Conservation (phyloP, 2,888 invertebrate species). For the Platycnemis pennipes region DNA sequence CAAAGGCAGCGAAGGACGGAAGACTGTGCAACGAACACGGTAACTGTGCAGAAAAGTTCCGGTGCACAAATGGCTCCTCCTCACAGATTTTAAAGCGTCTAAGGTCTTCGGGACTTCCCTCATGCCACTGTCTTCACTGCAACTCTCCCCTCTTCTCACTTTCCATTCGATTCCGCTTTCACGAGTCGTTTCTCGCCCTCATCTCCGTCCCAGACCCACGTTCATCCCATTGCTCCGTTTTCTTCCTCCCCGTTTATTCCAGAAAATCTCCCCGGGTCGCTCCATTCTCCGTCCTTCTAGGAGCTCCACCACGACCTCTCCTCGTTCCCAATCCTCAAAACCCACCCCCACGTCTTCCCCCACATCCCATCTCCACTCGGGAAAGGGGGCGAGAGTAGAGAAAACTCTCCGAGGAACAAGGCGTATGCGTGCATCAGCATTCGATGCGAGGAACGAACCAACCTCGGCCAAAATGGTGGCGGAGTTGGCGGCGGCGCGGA, state of each 20-base stretch:
- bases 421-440: conserved; percentile 59
- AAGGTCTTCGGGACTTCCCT: neutral
- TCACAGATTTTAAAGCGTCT: no score
- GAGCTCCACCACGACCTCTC: neutral
- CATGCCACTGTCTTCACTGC: neutral
- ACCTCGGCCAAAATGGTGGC: conserved; percentile 30
- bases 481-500: neutral
- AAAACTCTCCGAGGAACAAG: neutral
- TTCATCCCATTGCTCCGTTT: neutral
- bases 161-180: neutral
- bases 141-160: neutral
- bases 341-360: neutral
- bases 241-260: neutral
- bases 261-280: neutral
- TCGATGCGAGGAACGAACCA: conserved; percentile 60
- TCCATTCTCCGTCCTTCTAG: neutral
- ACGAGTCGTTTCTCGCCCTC: neutral
- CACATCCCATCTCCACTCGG: neutral
- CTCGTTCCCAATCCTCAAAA: neutral
- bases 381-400: neutral
- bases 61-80: no score
- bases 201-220: neutral
- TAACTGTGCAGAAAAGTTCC: no score
- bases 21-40: no score
- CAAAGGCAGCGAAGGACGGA: no score